Conservation (phyloP, 35 echinoderm and acorn worm genomes). For the Anneissia japonica region DNA sequence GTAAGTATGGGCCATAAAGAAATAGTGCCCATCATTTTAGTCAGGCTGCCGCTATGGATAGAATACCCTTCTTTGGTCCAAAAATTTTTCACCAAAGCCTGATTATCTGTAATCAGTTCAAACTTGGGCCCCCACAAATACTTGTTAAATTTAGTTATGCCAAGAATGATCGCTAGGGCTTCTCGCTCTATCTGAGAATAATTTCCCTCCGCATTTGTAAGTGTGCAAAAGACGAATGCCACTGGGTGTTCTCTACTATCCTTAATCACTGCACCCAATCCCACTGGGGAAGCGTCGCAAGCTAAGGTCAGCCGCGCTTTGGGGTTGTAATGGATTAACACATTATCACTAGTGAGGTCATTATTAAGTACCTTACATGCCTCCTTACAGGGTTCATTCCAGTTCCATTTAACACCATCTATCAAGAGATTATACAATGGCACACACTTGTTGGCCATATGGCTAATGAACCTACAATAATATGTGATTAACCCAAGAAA, state of each 20-base stretch:
- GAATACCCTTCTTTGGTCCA: conserved; percentile 49
- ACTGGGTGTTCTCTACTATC: background rate
- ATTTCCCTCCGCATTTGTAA: conserved; percentile 8
- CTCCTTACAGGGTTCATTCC: too few relatives aligned
- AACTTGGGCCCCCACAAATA: background rate
- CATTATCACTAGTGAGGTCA: too few relatives aligned
- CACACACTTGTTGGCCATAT: too few relatives aligned
- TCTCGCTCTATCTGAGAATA: conserved; percentile 3
- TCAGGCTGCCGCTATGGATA: conserved; percentile 54
- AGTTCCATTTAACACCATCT: too few relatives aligned
- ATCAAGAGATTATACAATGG: too few relatives aligned
- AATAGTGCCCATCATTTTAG: conserved; percentile 68
- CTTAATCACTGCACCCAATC: conserved; percentile 16
- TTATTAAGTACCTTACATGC: too few relatives aligned
- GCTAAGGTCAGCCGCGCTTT: background rate
- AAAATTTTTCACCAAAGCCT: conserved; percentile 40
- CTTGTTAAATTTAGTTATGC: conserved; percentile 1
- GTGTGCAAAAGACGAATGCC: background rate
- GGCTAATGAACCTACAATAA: too few relatives aligned
- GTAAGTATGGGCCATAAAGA: conserved; percentile 57
- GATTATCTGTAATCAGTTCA: too few relatives aligned
- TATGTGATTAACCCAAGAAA: too few relatives aligned
- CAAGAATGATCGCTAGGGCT: conserved; percentile 8
- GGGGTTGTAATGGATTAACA: too few relatives aligned
- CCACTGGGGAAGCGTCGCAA: background rate